A percentile compares a stretch with the other conserved stretches of the same genome.
These are phyloP conservation scores for Glaucidium brasilianum DNA, from an alignment of 2,113 vertebrate species.

Conservation along the genomic window DNA sequence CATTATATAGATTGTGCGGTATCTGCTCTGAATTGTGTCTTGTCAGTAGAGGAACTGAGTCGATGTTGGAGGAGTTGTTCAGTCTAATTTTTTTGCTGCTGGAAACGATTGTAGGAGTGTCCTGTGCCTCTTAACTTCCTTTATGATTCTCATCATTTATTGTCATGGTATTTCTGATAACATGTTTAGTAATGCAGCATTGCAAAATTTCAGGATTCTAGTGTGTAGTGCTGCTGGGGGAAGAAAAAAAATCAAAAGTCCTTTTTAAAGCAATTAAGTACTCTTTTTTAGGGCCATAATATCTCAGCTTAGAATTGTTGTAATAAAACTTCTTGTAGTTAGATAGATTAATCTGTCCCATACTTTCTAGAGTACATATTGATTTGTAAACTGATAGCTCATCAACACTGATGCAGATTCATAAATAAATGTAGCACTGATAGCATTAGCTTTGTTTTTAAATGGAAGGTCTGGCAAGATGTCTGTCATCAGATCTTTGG, in stretches of 20 bases:
- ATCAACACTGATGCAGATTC: neutral
- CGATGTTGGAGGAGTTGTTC: neutral
- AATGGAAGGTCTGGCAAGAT: neutral
- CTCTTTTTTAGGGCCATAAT: neutral
- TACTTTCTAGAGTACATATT: neutral
- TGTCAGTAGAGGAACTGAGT: neutral
- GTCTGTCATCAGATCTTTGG: neutral
- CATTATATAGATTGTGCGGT: neutral
- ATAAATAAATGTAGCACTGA: neutral
- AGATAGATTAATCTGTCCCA: neutral
- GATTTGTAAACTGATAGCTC: neutral
- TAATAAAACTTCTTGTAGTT: neutral
- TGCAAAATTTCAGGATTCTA: neutral
- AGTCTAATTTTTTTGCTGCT: neutral
- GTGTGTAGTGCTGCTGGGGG: accelerated
- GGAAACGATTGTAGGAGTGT: neutral
- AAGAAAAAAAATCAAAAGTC: neutral
- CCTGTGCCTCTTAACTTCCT: neutral
- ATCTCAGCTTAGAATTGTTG: neutral
- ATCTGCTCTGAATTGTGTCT: neutral
- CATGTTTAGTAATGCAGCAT: neutral
- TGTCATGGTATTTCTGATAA: neutral
- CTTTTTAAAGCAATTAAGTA: neutral
- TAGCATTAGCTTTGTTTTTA: neutral
- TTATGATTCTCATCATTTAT: neutral